These are phyloP conservation scores for Gallinago solitaria DNA, from an alignment of 2,797 vertebrate species.

Conservation along the genomic window DNA sequence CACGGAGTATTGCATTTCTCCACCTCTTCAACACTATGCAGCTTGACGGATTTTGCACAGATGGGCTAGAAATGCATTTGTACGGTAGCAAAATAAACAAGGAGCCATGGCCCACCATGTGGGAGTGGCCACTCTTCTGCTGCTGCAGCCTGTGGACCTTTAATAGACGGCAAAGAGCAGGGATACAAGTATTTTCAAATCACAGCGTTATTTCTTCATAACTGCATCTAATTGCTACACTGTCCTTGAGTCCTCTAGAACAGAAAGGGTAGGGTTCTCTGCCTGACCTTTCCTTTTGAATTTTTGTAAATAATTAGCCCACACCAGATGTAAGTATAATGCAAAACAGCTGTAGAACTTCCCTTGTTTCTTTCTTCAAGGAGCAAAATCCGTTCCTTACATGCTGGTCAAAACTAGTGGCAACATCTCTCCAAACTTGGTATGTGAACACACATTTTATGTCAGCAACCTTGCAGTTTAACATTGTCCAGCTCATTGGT, in stretches of 20 bases:
- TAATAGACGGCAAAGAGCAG: not conserved
- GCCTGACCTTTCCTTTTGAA: slow-evolving; percentile 31
- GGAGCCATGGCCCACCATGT: not conserved
- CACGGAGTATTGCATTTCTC: not conserved
- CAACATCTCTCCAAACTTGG: not conserved
- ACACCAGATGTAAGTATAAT: not conserved
- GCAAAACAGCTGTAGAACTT: slow-evolving; percentile 51
- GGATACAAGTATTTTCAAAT: not conserved
- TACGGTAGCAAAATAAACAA: not conserved
- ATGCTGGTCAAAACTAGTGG: not conserved
- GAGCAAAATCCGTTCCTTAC: not conserved
- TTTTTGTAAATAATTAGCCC: slow-evolving; percentile 37
- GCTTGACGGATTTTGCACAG: not conserved
- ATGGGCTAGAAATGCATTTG: slow-evolving; percentile 3
- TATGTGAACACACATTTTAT: not conserved
- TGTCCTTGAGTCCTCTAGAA: not conserved
- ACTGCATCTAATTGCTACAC: not conserved
- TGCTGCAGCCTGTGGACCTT: not conserved
- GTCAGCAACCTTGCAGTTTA: not conserved
- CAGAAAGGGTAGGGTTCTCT: not conserved
- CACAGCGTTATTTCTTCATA: not conserved
- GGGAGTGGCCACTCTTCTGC: not conserved
- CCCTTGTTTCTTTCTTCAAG: not conserved
- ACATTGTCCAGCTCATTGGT: not conserved
- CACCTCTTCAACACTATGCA: not conserved